Evolutionary conservation across 1,140 invertebrate species (phyloP).

Genomic region (Lepeophtheirus salmonis): DNA sequence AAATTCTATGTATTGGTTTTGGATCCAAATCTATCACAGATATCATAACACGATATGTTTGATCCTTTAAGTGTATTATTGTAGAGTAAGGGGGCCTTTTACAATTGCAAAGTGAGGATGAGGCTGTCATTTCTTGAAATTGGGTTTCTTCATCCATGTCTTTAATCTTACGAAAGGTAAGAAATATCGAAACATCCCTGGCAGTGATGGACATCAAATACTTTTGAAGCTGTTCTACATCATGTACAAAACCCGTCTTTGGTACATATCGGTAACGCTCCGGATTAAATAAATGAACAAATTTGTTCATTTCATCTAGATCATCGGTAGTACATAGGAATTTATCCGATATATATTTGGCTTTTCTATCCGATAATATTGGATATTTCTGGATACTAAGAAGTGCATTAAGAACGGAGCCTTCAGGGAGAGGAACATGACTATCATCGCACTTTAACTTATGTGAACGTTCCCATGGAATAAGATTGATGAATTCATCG

Average conservation of each 20-base stretch:
- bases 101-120: background rate
- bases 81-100: too few species aligned
- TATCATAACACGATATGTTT: constrained; percentile 5
- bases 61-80: background rate
- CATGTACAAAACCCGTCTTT: background rate
- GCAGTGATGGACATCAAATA: constrained; percentile 16
- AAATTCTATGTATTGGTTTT: constrained; percentile 13
- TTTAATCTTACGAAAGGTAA: constrained; percentile 14
- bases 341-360: background rate
- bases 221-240: constrained; percentile 1
- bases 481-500: background rate
- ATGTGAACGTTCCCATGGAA: too few species aligned
- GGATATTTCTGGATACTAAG: background rate
- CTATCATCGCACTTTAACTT: background rate
- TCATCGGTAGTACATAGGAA: background rate
- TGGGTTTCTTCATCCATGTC: constrained; percentile 2
- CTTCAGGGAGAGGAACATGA: background rate
- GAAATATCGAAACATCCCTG: constrained; percentile 15
- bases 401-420: background rate
- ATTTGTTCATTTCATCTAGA: background rate
- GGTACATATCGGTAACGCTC: background rate
- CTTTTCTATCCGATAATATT: background rate
- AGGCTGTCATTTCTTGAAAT: background rate
- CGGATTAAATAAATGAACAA: background rate
- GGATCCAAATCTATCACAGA: constrained; percentile 19